Percentiles rank a stretch among this genome's conserved stretches.
These are phyloP conservation scores for Lithodes maja DNA, from an alignment of 2,888 invertebrate species.

Conservation along the genomic window DNA sequence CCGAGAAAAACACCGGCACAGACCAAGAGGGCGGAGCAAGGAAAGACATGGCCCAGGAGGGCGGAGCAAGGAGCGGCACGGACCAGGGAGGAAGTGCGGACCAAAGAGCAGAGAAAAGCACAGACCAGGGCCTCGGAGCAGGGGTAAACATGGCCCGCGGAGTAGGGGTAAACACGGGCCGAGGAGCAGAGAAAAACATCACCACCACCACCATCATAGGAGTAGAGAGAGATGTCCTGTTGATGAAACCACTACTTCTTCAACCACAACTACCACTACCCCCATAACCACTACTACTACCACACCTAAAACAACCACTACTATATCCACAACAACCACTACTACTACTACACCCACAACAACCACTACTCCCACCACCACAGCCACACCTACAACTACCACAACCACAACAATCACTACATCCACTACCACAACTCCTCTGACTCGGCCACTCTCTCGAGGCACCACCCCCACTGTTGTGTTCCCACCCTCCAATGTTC, in stretches of 20 bases:
- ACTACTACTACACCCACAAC: not conserved
- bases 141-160: not conserved
- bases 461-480: not conserved
- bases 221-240: not conserved
- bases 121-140: not conserved
- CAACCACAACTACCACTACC: not conserved
- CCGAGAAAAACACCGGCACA: not conserved
- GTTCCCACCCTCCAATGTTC: not conserved
- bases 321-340: not conserved
- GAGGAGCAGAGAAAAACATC: not conserved
- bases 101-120: not conserved
- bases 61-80: not conserved
- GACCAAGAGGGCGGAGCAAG: not conserved
- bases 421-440: not conserved
- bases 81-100: not conserved
- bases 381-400: not conserved
- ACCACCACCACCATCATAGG: not conserved
- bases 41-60: not conserved
- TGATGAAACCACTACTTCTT: not conserved
- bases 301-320: not conserved
- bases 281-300: not conserved
- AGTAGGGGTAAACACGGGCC: not conserved
- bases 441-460: not conserved
- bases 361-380: not conserved
- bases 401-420: not conserved